These are phyloP conservation scores for Toxotes chatareus DNA, from an alignment of 2,113 vertebrate genomes.

Conservation along the genomic window DNA sequence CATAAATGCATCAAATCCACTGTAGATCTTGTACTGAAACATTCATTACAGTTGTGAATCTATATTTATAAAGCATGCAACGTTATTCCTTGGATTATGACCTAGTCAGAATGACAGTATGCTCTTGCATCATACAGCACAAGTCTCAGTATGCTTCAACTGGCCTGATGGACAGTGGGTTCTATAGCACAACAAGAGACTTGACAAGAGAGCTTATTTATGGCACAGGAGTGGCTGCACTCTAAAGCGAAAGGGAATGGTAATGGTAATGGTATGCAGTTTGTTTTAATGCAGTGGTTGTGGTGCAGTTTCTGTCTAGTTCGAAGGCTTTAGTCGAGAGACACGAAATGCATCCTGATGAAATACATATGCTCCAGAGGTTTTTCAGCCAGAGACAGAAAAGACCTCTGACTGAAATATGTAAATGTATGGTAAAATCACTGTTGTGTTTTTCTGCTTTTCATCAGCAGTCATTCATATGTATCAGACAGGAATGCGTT, in stretches of 20 bases:
- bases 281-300: slow-evolving; percentile 5
- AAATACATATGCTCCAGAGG: background rate
- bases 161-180: background rate
- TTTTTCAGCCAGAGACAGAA: background rate
- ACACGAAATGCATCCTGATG: slow-evolving; percentile 3
- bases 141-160: background rate
- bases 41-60: slow-evolving; percentile 2
- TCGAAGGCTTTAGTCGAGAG: background rate
- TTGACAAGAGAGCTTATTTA: background rate
- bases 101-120: background rate
- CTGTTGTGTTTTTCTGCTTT: background rate
- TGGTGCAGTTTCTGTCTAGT: background rate
- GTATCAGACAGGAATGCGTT: background rate
- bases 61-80: background rate
- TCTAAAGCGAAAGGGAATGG: background rate
- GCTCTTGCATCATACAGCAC: background rate
- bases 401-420: background rate
- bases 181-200: background rate
- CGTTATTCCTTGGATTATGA: background rate
- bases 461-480: slow-evolving; percentile 5
- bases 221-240: background rate
- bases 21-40: background rate
- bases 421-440: background rate
- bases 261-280: background rate
- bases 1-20: background rate